Percentiles rank a stretch among this genome's conserved stretches.
phyloP scores from a whole-genome alignment of 2,888 invertebrate species.

The Helobdella robusta region DNA sequence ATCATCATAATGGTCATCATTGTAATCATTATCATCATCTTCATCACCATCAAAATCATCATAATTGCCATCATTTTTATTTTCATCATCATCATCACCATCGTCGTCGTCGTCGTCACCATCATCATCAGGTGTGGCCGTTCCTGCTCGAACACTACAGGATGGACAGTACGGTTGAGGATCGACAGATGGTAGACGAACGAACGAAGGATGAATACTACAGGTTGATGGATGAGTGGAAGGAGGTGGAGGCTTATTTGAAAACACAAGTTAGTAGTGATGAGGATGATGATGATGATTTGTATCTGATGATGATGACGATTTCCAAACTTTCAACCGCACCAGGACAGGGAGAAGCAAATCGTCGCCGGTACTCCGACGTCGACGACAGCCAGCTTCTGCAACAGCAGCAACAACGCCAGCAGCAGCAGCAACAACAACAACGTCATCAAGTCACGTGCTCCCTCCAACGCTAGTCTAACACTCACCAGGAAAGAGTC shows the following conservation, averaged over 20 bases:
- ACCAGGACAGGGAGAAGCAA: constrained; percentile 18
- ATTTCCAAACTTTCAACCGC: too few relatives aligned
- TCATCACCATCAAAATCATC: too few relatives aligned
- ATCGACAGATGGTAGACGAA: constrained; percentile 41
- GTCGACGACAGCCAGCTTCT: neutral
- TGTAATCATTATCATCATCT: too few relatives aligned
- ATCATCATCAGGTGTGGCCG: constrained; percentile 76
- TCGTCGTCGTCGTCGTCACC: too few relatives aligned
- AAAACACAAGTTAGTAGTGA: constrained; percentile 14
- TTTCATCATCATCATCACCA: too few relatives aligned
- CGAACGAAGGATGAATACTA: constrained; percentile 66
- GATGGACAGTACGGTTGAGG: constrained; percentile 56
- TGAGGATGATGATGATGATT: constrained; percentile 1
- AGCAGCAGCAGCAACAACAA: constrained; percentile 12
- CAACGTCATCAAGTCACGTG: neutral
- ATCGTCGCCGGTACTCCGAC: too few relatives aligned
- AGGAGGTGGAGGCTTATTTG: constrained; percentile 85
- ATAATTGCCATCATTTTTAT: too few relatives aligned
- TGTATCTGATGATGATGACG: neutral
- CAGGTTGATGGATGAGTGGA: constrained; percentile 86
- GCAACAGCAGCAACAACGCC: neutral
- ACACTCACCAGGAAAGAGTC: constrained; percentile 44
- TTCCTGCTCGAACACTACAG: constrained; percentile 75
- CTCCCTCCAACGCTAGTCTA: too few relatives aligned
- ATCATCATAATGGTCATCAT: too few relatives aligned